Evolutionary conservation across 2,888 invertebrate genomes (phyloP), one percentile per base, ranked within the genome.

Genomic region (Caenorhabditis sp.): DNA sequence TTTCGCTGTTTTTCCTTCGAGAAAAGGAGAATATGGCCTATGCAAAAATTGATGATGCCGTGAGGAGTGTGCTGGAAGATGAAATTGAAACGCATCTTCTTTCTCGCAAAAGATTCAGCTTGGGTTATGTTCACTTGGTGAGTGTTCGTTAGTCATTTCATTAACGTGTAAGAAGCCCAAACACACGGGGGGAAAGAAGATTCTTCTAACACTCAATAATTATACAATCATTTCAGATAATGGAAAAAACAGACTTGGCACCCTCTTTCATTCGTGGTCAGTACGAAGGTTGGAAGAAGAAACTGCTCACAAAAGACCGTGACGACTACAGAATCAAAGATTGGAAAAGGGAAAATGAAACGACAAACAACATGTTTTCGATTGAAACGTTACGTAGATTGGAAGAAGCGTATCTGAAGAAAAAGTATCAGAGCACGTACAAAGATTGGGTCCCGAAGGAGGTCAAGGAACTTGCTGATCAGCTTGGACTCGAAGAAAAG

Each of bases 401-500:
- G 17, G 50, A 50, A 20, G 26, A 24, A 32, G 50, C 50, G 2
- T 50, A 50, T 20, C 11, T 50, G 9, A n/a, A 5, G 4, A 50
- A 50, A 50, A 50, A 50, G 32, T 50, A 50, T 32, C 50, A 50
- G 27, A 32, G 50, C 11, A 11, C 15, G 20, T 7, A 50, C 2
- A 17, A 15, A n/a, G 7, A n/a, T 1, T 50, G 50, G 50, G 32
- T 17, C 9, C 50, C 32, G 7, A 32, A 50, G 13, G 50, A 50
- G 2, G 17, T 50, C 20, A 17, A 15, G 11, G 4, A 1, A 9
- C 32, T 50, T 27, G 50, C 50, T 17, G 15, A 2, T 6, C 39
- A 39, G 7, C 39, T 43, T 43, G n/a, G 24, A 48, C 1, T 27
- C 27, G 48, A 27, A 26, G 48, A 48, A 27, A 27, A 13, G n/a